phyloP scores from a whole-genome alignment of 1,140 invertebrate genomes.

The Drosophila asahinai region DNA sequence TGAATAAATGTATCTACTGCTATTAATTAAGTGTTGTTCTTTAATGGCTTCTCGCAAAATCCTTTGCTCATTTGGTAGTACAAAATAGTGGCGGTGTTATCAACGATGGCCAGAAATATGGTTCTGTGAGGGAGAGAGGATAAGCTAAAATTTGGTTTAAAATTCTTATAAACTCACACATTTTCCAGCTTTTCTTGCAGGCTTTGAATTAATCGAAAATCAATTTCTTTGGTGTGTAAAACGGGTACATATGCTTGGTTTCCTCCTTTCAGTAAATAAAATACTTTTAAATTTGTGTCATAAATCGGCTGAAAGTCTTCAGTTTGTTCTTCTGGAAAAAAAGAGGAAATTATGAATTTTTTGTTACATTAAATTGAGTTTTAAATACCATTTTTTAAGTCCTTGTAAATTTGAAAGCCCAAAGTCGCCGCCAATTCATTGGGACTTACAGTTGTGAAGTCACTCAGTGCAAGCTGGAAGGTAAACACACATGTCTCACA shows the following conservation, averaged over 20 bases:
- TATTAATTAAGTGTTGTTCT: constrained; percentile 42
- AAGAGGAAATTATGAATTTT: neutral
- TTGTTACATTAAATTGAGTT: neutral
- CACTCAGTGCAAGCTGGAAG: constrained; percentile 32
- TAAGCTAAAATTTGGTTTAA: neutral
- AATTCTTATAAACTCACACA: constrained; percentile 8
- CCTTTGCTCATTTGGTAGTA: constrained; percentile 63
- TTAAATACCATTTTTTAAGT: constrained; percentile 55
- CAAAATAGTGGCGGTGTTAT: constrained; percentile 66
- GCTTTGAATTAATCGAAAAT: constrained; percentile 39
- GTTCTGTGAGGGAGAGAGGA: neutral
- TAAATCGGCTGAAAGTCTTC: constrained; percentile 29
- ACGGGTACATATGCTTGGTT: constrained; percentile 44
- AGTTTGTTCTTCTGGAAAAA: constrained; percentile 33
- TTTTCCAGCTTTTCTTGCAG: constrained; percentile 45
- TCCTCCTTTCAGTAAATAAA: constrained; percentile 46
- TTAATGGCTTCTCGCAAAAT: constrained; percentile 26
- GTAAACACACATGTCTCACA: neutral
- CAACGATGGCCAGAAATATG: constrained; percentile 56
- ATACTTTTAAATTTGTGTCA: constrained; percentile 37
- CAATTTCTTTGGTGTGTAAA: constrained; percentile 41
- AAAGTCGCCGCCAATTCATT: constrained; percentile 40
- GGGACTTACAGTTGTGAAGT: constrained; percentile 28
- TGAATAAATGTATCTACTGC: constrained; percentile 82
- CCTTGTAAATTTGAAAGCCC: constrained; percentile 50